phyloP scores from a whole-genome alignment of 1,140 invertebrate genomes.

The Odontomachus brunneus region DNA sequence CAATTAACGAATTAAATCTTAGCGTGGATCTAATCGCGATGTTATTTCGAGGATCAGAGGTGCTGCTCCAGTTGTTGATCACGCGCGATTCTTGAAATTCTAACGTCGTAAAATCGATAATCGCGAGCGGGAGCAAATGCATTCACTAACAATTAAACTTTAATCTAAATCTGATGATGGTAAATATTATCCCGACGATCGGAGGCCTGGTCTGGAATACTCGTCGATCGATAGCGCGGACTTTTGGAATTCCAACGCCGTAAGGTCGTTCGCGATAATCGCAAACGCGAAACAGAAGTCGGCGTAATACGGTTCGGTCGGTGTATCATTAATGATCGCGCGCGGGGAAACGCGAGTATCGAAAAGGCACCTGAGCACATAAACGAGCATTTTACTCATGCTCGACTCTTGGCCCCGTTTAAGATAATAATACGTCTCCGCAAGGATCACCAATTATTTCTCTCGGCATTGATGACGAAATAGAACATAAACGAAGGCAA shows the following conservation, averaged over 20 bases:
- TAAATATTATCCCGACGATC: too few species aligned
- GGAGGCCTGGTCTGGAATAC: too few species aligned
- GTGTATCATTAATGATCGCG: conserved; percentile 16
- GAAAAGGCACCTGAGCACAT: conserved; percentile 11
- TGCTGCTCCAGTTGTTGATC: too few species aligned
- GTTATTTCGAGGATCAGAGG: too few species aligned
- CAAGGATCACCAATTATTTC: conserved; percentile 28
- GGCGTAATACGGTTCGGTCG: background rate
- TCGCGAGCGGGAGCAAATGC: too few species aligned
- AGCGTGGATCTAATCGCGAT: too few species aligned
- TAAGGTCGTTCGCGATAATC: background rate
- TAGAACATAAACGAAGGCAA: conserved; percentile 9
- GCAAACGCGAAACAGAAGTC: conserved; percentile 14
- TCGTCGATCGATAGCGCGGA: background rate
- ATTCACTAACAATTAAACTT: too few species aligned
- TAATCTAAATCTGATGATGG: too few species aligned
- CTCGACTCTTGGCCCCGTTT: background rate
- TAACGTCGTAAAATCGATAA: too few species aligned
- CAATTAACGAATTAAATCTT: too few species aligned
- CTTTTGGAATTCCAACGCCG: background rate
- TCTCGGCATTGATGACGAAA: conserved; percentile 13
- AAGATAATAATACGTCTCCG: conserved; percentile 36
- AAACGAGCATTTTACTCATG: conserved; percentile 3
- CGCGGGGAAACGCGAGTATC: background rate
- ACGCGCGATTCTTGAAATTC: too few species aligned